A percentile compares a stretch with the other conserved stretches of the same genome.
phyloP scores from a whole-genome alignment of 2,888 invertebrate species.

The Phragmatobia fuliginosa region DNA sequence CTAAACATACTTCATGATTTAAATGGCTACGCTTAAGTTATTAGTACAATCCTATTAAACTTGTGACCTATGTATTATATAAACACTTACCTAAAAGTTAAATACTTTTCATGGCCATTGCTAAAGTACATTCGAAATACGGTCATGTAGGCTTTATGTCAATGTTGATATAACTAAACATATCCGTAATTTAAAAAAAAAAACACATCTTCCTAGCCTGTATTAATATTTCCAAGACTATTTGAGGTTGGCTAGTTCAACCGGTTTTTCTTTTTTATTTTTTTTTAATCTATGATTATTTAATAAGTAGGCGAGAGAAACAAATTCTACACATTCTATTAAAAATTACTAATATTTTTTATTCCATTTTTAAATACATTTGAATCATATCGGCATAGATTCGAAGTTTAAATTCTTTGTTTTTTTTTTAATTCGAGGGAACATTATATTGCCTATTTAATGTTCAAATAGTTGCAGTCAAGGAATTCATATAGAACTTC shows the following conservation, averaged over 20 bases:
- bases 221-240: no score
- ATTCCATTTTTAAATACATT: background rate
- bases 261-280: no score
- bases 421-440: background rate
- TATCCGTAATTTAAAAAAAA: background rate
- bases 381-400: background rate
- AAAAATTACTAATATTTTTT: background rate
- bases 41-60: conserved; percentile 37
- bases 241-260: no score
- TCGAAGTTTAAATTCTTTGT: background rate
- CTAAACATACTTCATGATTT: conserved; percentile 38
- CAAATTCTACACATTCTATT: background rate
- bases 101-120: background rate
- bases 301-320: background rate
- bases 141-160: background rate
- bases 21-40: conserved; percentile 40
- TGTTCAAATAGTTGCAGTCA: background rate
- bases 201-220: no score
- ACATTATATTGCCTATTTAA: background rate
- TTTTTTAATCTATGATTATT: no score
- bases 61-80: conserved; percentile 26
- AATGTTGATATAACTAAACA: background rate
- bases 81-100: background rate
- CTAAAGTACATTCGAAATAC: background rate
- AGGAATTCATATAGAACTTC: background rate